Evolutionary conservation across 1,140 invertebrate genomes (phyloP).

Genomic region (Bombus polaris): DNA sequence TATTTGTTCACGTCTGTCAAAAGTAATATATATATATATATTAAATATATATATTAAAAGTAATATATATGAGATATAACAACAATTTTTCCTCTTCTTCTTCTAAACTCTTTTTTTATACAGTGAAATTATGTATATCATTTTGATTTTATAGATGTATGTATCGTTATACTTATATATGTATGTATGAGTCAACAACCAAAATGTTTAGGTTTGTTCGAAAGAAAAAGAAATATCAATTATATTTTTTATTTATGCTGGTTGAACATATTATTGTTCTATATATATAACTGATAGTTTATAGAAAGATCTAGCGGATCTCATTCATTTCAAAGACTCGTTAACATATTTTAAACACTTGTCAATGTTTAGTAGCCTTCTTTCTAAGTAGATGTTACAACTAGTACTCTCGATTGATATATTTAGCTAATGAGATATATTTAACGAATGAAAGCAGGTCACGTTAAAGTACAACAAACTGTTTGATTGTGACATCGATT

Average conservation of each 20-base stretch:
- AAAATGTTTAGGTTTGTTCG: background rate
- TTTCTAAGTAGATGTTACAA: background rate
- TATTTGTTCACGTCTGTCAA: slow-evolving; percentile 56
- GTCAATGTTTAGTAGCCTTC: background rate
- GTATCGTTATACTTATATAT: background rate
- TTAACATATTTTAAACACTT: background rate
- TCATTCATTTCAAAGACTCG: background rate
- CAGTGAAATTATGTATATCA: background rate
- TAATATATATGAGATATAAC: background rate
- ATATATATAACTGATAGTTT: background rate
- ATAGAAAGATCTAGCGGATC: background rate
- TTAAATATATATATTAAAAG: too few relatives aligned
- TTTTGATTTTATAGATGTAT: too few relatives aligned
- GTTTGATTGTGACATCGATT: slow-evolving; percentile 53
- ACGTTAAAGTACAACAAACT: slow-evolving; percentile 54
- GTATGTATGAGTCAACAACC: background rate
- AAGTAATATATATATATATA: background rate
- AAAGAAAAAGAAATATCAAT: background rate
- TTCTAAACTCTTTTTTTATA: background rate
- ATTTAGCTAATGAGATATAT: slow-evolving; percentile 59
- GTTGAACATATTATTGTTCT: background rate
- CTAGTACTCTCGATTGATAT: slow-evolving; percentile 46
- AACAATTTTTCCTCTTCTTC: background rate
- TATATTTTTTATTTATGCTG: background rate
- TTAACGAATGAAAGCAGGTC: slow-evolving; percentile 59